Percentiles rank a stretch among this genome's conserved stretches.
Conservation (phyloP, 2,113 vertebrate genomes). For the Urocolius indicus region DNA sequence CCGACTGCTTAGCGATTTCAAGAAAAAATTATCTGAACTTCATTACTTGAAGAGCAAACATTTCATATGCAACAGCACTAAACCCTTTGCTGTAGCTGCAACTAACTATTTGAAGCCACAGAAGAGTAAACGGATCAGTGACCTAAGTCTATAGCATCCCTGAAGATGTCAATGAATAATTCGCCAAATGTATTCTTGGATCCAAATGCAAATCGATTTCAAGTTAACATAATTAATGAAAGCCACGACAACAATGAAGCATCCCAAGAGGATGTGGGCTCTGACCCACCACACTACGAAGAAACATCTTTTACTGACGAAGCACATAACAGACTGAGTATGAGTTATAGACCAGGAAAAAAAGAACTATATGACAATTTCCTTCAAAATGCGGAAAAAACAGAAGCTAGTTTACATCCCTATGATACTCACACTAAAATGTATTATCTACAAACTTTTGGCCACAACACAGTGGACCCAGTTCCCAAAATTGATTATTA, state of each 20-base stretch:
- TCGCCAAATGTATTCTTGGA: constrained; percentile 75
- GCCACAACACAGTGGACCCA: constrained; percentile 94
- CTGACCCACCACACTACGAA: constrained; percentile 87
- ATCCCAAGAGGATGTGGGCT: constrained; percentile 59
- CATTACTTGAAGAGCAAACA: constrained; percentile 23
- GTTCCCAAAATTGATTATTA: constrained; percentile 95
- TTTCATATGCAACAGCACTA: background rate
- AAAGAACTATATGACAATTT: constrained; percentile 77
- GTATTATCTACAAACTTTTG: constrained; percentile 87
- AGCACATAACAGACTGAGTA: constrained; percentile 72
- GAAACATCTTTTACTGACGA: constrained; percentile 84
- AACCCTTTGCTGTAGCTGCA: constrained; percentile 9
- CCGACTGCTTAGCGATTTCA: constrained; percentile 36
- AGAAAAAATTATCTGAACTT: constrained; percentile 4
- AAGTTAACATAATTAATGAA: constrained; percentile 81
- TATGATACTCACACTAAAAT: constrained; percentile 81
- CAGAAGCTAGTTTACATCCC: constrained; percentile 82
- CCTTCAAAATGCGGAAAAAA: constrained; percentile 79
- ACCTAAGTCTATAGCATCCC: background rate
- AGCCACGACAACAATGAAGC: constrained; percentile 53
- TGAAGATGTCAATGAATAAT: constrained; percentile 80
- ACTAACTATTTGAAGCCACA: background rate
- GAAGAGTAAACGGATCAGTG: background rate
- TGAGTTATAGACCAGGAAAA: constrained; percentile 77
- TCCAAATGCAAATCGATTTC: constrained; percentile 76